Evolutionary conservation across 1,140 invertebrate genomes (phyloP).

Genomic region (Eumeta japonica): DNA sequence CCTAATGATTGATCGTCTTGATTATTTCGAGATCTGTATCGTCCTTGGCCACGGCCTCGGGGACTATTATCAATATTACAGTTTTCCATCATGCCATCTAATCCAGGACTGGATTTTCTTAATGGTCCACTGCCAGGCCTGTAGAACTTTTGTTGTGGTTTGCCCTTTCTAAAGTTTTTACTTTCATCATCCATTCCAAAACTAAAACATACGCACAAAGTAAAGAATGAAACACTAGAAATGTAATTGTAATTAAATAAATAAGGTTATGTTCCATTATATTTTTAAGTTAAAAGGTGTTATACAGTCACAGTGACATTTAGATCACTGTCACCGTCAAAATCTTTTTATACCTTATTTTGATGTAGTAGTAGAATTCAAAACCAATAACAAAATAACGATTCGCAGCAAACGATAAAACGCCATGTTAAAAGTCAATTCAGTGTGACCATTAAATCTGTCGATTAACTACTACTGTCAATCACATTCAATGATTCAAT

Average conservation of each 20-base stretch:
- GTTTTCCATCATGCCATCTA: slow-evolving; percentile 43
- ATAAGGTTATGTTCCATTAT: too few species aligned
- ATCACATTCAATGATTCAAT: too few species aligned
- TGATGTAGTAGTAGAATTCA: too few species aligned
- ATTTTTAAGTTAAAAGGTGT: too few species aligned
- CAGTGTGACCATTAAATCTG: too few species aligned
- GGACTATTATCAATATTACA: slow-evolving; percentile 32
- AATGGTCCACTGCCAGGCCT: slow-evolving; percentile 54
- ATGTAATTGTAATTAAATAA: not conserved
- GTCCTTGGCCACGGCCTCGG: slow-evolving; percentile 25
- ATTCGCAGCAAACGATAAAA: too few species aligned
- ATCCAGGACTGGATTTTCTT: slow-evolving; percentile 47
- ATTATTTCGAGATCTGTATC: slow-evolving; percentile 45
- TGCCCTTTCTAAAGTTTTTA: slow-evolving; percentile 52
- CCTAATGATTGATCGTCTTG: slow-evolving; percentile 24
- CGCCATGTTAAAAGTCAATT: too few species aligned
- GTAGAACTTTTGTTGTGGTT: slow-evolving; percentile 55
- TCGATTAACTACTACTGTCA: too few species aligned
- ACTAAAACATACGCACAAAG: slow-evolving; percentile 13
- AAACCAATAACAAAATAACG: too few species aligned
- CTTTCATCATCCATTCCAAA: slow-evolving; percentile 56
- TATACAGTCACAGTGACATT: too few species aligned
- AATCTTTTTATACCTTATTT: too few species aligned
- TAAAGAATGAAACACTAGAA: not conserved
- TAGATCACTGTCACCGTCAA: too few species aligned